Evolutionary conservation across 2,797 vertebrate species (phyloP).

Genomic region (Coreius guichenoti): DNA sequence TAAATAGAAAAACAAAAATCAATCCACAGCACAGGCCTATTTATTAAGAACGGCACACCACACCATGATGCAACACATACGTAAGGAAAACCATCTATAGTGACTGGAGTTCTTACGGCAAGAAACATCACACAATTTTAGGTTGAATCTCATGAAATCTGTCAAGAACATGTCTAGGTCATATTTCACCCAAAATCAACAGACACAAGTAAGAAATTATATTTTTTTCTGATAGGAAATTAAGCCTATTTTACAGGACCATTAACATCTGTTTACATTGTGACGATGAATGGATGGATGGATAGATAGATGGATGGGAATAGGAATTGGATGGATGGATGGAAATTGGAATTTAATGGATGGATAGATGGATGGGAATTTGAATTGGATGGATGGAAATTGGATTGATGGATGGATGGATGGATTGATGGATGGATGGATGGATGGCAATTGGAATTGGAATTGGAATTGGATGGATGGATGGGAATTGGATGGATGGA

Average conservation of each 20-base stretch:
- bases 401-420: too few relatives aligned
- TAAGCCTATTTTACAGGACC: not conserved
- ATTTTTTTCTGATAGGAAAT: not conserved
- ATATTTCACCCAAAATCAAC: not conserved
- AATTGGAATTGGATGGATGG: too few relatives aligned
- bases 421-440: too few relatives aligned
- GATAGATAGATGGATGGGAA: too few relatives aligned
- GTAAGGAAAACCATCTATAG: not conserved
- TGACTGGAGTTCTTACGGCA: not conserved
- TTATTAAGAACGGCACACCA: slow-evolving; percentile 18
- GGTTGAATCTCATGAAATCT: not conserved
- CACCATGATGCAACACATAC: not conserved
- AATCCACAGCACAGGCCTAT: slow-evolving; percentile 30
- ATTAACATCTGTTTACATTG: not conserved
- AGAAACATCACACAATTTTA: not conserved
- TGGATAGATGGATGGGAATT: not conserved
- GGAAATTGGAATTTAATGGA: not conserved
- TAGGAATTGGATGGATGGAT: not conserved
- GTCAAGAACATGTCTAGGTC: not conserved
- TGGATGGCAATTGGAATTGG: too few relatives aligned
- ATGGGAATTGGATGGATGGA: too few relatives aligned
- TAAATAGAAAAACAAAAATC: slow-evolving; percentile 62
- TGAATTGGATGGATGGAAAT: too few relatives aligned
- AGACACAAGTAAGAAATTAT: not conserved
- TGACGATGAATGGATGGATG: not conserved